Percentiles rank a stretch among this genome's conserved stretches.
Evolutionary conservation across 2,113 vertebrate genomes (phyloP).

Genomic region (Catharus bicknelli): DNA sequence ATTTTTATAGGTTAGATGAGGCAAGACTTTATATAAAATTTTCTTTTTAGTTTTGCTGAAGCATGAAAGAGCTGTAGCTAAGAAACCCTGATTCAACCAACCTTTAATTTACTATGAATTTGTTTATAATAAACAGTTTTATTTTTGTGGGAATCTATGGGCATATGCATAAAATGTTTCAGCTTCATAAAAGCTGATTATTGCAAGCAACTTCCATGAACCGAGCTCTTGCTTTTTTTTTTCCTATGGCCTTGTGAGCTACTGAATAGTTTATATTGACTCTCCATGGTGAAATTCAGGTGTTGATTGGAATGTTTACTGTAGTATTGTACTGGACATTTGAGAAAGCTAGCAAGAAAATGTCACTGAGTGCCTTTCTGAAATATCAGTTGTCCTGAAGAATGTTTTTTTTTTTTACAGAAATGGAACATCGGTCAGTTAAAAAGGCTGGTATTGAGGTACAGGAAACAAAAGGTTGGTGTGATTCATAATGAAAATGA

Average conservation of each 20-base stretch:
- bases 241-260: neutral
- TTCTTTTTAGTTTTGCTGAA: neutral
- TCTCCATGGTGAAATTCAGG: neutral
- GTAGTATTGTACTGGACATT: neutral
- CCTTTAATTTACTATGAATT: neutral
- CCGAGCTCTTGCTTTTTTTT: neutral
- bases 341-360: slow-evolving; percentile 12
- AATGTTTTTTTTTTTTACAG: slow-evolving; percentile 74
- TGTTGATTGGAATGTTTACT: neutral
- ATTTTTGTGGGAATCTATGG: neutral
- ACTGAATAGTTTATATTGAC: neutral
- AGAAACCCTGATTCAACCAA: neutral
- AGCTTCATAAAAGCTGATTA: neutral
- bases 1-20: neutral
- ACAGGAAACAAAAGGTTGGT: slow-evolving; percentile 89
- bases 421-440: slow-evolving; percentile 92
- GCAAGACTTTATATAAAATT: neutral
- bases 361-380: slow-evolving; percentile 34
- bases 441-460: slow-evolving; percentile 96
- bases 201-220: neutral
- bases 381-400: slow-evolving; percentile 49
- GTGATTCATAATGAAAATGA: slow-evolving; percentile 27
- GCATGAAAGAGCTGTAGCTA: neutral
- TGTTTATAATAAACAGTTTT: neutral
- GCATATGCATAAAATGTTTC: neutral